Evolutionary conservation across 35 echinoderm and acorn worm species (phyloP), one percentile per base, ranked within the genome.

Genomic region (Heliocidaris erythrogramma): DNA sequence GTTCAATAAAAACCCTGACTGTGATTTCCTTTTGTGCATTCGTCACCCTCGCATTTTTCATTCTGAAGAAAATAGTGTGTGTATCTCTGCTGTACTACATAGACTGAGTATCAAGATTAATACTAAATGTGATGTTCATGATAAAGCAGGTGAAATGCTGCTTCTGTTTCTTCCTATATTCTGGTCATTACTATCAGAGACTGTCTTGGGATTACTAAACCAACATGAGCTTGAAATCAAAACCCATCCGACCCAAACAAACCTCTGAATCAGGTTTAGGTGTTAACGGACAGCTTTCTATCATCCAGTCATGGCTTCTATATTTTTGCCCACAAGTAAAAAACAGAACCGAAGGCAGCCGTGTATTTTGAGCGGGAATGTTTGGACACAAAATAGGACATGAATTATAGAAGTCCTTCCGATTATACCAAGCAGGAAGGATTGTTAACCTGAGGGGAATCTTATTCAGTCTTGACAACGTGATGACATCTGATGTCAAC

Each of bases 311-410:
- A 78, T 78, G 65, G n/a, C 65, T 78, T 78, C 65, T 78, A 21
- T 78, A 78, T 21, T 78, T 78, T 78, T 78, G 65, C 65, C 27
- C 18, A 21, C 65, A 78, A 78, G 65, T 78, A 78, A 78, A 78
- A 78, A 78, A 78, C 21, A 18, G 65, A 78, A 78, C 4, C 21
- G 27, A 78, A 78, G 65, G 65, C 65, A 27, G 65, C 27, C 65
- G 65, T 78, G 65, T 78, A 78, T 78, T 78, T 78, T 78, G 65
- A 78, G 65, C 65, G 65, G 65, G 65, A 78, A 78, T 78, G 17
- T 78, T 78, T 78, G 65, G 65, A 78, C 17, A 78, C 65, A 78
- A 78, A 78, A 78, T 78, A 78, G 18, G 21, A 78, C 18, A 78
- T 78, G 65, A 78, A 78, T 78, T 78, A 78, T 78, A 2, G 59